A percentile compares a stretch with the other conserved stretches of the same genome.
These are phyloP conservation scores for Aptenodytes patagonicus DNA, from an alignment of 2,113 vertebrate species.

Conservation along the genomic window DNA sequence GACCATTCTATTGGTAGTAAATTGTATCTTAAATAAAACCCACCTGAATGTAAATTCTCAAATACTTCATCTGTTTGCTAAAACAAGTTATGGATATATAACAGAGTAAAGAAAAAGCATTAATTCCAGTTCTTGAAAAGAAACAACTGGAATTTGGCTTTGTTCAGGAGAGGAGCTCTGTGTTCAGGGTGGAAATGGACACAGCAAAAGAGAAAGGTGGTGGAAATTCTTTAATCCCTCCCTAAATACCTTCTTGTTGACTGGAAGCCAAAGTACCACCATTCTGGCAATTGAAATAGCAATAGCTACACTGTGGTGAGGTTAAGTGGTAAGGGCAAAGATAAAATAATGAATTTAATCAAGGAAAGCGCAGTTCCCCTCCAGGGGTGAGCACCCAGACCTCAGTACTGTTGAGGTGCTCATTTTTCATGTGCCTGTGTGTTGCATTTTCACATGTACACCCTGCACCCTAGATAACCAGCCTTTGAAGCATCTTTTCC, in stretches of 20 bases:
- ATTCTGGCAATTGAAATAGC: not conserved
- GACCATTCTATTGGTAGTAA: not conserved
- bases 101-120: not conserved
- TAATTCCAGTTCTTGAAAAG: not conserved
- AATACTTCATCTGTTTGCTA: not conserved
- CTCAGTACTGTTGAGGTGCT: not conserved
- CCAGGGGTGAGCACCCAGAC: not conserved
- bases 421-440: not conserved
- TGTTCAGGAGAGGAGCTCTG: not conserved
- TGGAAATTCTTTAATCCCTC: not conserved
- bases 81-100: not conserved
- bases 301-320: not conserved
- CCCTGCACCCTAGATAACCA: not conserved
- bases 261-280: not conserved
- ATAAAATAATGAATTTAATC: not conserved
- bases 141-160: not conserved
- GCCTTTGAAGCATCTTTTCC: not conserved
- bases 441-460: accelerated
- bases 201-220: not conserved
- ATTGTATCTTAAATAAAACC: not conserved
- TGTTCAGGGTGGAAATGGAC: not conserved
- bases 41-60: not conserved
- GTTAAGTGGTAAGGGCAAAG: not conserved
- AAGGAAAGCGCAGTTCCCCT: accelerated
- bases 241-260: not conserved